Percentiles rank a stretch among this genome's conserved stretches.
phyloP scores from a whole-genome alignment of 2,888 invertebrate species.

The Chloromyia formosa region DNA sequence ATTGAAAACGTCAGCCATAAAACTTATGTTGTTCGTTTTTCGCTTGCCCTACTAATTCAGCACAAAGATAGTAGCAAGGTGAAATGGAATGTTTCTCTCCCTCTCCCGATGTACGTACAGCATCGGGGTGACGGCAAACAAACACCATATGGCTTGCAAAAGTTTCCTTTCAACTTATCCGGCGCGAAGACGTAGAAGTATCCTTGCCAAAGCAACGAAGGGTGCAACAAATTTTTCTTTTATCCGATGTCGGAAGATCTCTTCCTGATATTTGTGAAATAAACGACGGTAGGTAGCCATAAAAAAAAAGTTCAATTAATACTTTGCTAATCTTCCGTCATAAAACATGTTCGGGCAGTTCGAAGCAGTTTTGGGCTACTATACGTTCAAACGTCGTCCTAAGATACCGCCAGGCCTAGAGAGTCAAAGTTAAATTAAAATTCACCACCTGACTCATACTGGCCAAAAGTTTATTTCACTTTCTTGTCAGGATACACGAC shows the following conservation, averaged over 20 bases:
- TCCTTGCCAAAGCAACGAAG: too few relatives aligned
- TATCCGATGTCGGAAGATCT: too few relatives aligned
- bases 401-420: background rate
- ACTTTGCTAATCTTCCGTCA: conserved; percentile 24
- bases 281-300: background rate
- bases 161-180: background rate
- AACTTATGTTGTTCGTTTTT: background rate
- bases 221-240: too few relatives aligned
- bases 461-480: background rate
- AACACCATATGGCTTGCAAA: conserved; percentile 2
- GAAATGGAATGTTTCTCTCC: too few relatives aligned
- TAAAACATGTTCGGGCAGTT: background rate
- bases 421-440: conserved; percentile 20
- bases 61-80: too few relatives aligned
- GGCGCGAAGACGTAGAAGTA: background rate
- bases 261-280: too few relatives aligned
- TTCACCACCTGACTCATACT: background rate
- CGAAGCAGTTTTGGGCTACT: background rate
- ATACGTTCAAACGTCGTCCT: too few relatives aligned
- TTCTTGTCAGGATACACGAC: too few relatives aligned
- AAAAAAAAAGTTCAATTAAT: conserved; percentile 27
- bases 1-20: conserved; percentile 8
- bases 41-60: background rate
- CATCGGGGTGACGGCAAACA: background rate
- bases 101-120: too few relatives aligned